Evolutionary conservation across 2,888 invertebrate species (phyloP), one percentile per base, ranked within the genome.

Genomic region (Mythimna albipuncta): DNA sequence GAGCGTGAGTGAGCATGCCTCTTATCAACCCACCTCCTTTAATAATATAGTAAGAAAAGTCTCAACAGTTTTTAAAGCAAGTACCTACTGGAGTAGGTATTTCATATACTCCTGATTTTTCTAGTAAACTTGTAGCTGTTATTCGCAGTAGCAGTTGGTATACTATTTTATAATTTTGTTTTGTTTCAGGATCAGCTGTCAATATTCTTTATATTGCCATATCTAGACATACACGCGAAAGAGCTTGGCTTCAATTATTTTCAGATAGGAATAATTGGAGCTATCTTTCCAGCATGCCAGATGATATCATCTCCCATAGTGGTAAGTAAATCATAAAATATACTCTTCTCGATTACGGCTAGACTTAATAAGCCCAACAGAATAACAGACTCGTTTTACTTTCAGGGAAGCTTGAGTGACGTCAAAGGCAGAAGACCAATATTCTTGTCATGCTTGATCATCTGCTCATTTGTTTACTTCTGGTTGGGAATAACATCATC

Each of bases 331-430:
- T n/a, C 2, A 21, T 65, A 54, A 47, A 5, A 47, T 6, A 35
- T 21, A 19, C 10, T 6, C 19, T 9, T 26, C 35, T 62, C 2
- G 19, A 44, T 55, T 38, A n/a, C 38, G 9, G 1, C 9, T 11
- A 47, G 10, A 57, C 32, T 13, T 16, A 38, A 62, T 50, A 52
- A 32, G 19, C 2, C 11, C 19, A 16, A n/a, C 21, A n/a, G 5
- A 47, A 61, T 67, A 26, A 57, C 13, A 47, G 26, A 13, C 2
- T 6, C 57, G 35, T 71, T 73, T 76, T 58, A 52, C 75, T 92
- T 92, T 59, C 87, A 97, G 97, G 97, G 97, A 67, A 96, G 96
- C 85, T 94, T 97, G 90, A 97, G 97, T 88, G 97, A 97, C 87
- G 88, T 96, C 69, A 94, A 94, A 85, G 97, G 97, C 71, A 92